Conservation (phyloP, 1,140 invertebrate species). For the Oedothorax gibbosus region DNA sequence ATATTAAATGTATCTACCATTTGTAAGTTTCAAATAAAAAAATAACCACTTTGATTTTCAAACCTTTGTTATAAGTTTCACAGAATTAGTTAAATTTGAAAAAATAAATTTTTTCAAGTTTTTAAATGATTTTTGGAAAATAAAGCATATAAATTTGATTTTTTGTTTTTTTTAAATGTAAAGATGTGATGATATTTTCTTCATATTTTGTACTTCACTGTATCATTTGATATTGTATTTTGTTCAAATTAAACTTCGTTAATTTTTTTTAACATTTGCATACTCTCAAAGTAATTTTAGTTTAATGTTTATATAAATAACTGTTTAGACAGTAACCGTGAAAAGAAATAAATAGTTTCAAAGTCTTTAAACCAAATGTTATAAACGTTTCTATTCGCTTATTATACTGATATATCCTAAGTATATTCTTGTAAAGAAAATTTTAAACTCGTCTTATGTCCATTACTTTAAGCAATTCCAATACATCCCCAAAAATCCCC, state of each 20-base stretch:
- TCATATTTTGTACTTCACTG: no score
- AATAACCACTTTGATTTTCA: background rate
- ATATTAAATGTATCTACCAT: no score
- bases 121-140: background rate
- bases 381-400: no score
- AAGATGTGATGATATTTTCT: background rate
- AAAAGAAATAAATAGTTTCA: no score
- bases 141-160: background rate
- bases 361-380: no score
- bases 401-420: background rate
- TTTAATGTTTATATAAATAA: no score
- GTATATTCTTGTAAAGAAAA: conserved; percentile 5
- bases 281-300: no score
- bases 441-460: background rate
- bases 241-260: no score
- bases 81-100: background rate
- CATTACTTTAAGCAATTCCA: background rate
- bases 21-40: background rate
- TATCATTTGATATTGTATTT: no score
- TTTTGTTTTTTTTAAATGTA: background rate
- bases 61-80: background rate
- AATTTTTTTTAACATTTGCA: no score
- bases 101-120: background rate
- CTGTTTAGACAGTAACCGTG: no score
- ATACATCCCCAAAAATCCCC: background rate